A percentile compares a stretch with the other conserved stretches of the same genome.
phyloP scores from a whole-genome alignment of 1,140 invertebrate genomes.

The Lepidurus couesii region DNA sequence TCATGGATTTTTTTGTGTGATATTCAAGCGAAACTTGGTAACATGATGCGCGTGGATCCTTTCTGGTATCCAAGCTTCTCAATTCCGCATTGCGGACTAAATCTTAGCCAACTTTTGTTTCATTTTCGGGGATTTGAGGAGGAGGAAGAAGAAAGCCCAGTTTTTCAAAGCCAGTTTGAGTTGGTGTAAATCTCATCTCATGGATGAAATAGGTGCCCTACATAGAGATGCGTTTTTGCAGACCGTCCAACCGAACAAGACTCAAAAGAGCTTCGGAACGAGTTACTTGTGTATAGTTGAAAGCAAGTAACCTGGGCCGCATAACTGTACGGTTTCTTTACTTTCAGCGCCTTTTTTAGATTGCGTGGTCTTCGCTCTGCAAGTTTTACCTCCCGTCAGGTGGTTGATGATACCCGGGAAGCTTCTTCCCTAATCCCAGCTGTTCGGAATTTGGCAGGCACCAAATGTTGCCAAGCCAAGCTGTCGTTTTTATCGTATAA shows the following conservation, averaged over 20 bases:
- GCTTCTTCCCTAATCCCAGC: not conserved
- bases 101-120: not conserved
- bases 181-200: not conserved
- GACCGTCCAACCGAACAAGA: not conserved
- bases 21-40: not conserved
- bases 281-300: not conserved
- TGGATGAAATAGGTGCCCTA: not conserved
- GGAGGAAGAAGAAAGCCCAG: not conserved
- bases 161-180: not conserved
- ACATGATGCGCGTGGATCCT: not conserved
- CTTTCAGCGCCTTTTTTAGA: too few relatives aligned
- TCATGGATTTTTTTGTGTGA: not conserved
- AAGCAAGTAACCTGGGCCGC: not conserved
- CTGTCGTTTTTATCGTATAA: not conserved
- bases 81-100: not conserved
- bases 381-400: not conserved
- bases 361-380: not conserved
- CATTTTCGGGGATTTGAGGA: not conserved
- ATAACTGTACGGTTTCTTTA: too few relatives aligned
- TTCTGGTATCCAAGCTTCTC: not conserved
- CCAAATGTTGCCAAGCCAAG: not conserved
- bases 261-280: not conserved
- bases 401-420: slow-evolving; percentile 20
- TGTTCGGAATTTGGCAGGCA: slow-evolving; percentile 15
- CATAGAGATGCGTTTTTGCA: not conserved